Evolutionary conservation across 2,113 vertebrate species (phyloP), one percentile per base, ranked within the genome.

Genomic region (Talpa occidentalis): DNA sequence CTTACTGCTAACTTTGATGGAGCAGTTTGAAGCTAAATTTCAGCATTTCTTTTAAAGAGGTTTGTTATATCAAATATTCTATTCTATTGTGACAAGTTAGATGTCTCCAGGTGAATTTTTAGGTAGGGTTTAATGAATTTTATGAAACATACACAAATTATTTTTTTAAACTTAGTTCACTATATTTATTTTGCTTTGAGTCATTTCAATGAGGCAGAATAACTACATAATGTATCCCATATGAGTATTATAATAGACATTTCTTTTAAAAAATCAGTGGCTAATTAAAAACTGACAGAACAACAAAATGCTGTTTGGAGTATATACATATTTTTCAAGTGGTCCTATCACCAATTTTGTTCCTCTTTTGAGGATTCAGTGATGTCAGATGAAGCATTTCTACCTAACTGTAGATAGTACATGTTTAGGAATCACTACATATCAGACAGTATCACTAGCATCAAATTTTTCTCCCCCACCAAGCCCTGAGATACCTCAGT

Each of bases 81-180:
- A 90, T 60, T 82, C 59, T 64, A 78, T 70, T 62, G 19, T 28
- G 24, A 64, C 54, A 86, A 44, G 14, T 14, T 28, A 73, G 14
- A 60, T 91, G 35, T 81, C 91, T 93, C 37, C 80, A 73, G 40
- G 73, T 52, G 56, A 26, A 80, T 88, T 96, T 90, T 81, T 78
- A 81, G 32, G 10, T 16, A 89, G 74, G 30, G 24, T 12, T 91
- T 78, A 77, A 52, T 77, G 26, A 67, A 64, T 85, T 92, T 83
- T 79, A 56, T 72, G 40, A 93, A 47, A 28, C 44, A 88, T 16
- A 35, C 40, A 79, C 76, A 83, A n/a, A 60, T 15, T 56, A 10
- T 52, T 66, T 84, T 59, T 4, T 6, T 10, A 70, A 73, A 22
- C 1, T 35, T 42, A 84, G 14, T 74, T 88, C 6, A 42, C 19